Evolutionary conservation across 2,797 vertebrate genomes (phyloP), one percentile per base, ranked within the genome.

Genomic region (Linurgus olivaceus): DNA sequence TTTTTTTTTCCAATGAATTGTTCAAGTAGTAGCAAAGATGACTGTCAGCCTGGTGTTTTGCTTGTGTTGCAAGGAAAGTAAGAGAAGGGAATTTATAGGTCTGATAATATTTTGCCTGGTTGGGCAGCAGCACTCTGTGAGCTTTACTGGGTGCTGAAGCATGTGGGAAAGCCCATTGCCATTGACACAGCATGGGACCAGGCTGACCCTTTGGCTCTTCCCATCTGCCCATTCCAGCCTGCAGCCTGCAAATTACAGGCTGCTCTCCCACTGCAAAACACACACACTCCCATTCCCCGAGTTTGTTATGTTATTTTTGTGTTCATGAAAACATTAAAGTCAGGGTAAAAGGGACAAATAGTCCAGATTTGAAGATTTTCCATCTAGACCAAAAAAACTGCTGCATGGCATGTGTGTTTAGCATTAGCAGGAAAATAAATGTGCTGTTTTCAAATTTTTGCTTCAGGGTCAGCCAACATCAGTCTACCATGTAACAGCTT

Each of bases 401-500:
- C 73, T 95, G 96, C 96, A 92, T 93, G 94, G 81, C 91, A 89
- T 96, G 94, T 96, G 88, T 95, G 95, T 93, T 97, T 96, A 97
- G 88, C 90, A 97, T 97, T 97, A 96, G 76, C 74, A 91, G 61
- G 89, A 97, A 97, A 98, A 96, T 97, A 97, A 98, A 98, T 97
- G 96, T 96, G 84, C 94, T 97, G 94, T 96, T 98, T 97, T 97
- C 95, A 95, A 94, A 97, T 96, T 97, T 97, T 97, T 97, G 93
- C 96, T 97, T 97, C 87, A 94, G 96, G 95, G 94, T 97, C 97
- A 96, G 97, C 95, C 86, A 84, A 90, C 96, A 93, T 96, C 93
- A 97, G 94, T 97, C 96, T 97, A 95, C 96, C 95, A 96, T 97
- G 96, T 95, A 97, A 97, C 93, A 97, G 96, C 96, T 97, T 96